Percentiles rank a stretch among this genome's conserved stretches.
Evolutionary conservation across 2,888 invertebrate species (phyloP).

Genomic region (Dasypogon diadema): DNA sequence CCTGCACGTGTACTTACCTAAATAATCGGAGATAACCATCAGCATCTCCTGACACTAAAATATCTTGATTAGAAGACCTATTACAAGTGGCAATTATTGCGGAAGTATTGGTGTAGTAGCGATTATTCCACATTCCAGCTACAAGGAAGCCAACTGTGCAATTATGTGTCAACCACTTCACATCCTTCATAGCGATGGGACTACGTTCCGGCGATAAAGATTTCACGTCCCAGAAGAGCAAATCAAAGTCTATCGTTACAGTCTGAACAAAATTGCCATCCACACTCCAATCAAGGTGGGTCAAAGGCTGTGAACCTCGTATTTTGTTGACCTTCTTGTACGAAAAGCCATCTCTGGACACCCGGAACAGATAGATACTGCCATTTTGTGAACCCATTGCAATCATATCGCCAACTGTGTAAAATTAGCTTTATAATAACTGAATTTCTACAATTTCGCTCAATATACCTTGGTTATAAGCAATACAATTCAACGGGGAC

Average conservation of each 20-base stretch:
- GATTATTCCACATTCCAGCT: constrained; percentile 91
- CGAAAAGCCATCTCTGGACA: constrained; percentile 89
- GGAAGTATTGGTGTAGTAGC: constrained; percentile 88
- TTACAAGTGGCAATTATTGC: constrained; percentile 85
- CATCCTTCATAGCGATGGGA: constrained; percentile 90
- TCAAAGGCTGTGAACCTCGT: constrained; percentile 84
- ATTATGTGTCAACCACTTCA: constrained; percentile 90
- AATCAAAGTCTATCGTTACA: constrained; percentile 89
- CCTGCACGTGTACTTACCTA: constrained; percentile 71
- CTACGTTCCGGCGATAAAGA: constrained; percentile 88
- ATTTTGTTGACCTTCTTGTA: constrained; percentile 92
- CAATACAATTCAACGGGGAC: constrained; percentile 86
- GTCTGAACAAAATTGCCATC: constrained; percentile 90
- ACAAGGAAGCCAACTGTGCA: constrained; percentile 89
- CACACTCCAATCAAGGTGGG: constrained; percentile 91
- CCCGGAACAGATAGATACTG: constrained; percentile 81
- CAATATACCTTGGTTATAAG: constrained; percentile 85
- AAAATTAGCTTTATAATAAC: no score
- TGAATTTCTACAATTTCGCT: no score
- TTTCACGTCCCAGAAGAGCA: constrained; percentile 93
- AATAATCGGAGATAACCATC: constrained; percentile 89
- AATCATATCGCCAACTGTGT: constrained; percentile 84
- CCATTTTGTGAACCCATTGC: constrained; percentile 94
- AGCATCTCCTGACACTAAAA: constrained; percentile 87
- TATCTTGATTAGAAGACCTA: constrained; percentile 85